Conservation (phyloP, 2,113 vertebrate species). For the Melanerpes formicivorus region DNA sequence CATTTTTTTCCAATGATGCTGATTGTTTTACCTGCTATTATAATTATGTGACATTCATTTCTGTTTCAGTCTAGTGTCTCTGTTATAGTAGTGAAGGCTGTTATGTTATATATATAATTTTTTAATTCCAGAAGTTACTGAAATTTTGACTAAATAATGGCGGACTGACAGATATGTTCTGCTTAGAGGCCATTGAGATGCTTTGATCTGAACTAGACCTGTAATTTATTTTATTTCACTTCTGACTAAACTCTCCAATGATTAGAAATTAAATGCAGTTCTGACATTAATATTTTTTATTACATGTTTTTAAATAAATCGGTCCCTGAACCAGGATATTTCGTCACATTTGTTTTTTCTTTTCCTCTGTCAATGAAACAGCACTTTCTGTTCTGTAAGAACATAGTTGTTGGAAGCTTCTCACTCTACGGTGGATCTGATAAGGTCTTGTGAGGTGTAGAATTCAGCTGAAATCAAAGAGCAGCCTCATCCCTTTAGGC, state of each 20-base stretch:
- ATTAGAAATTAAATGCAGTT: not conserved
- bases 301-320: no score
- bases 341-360: not conserved
- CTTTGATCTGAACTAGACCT: not conserved
- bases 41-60: not conserved
- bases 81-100: not conserved
- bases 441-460: not conserved
- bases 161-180: not conserved
- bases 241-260: not conserved
- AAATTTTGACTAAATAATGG: not conserved
- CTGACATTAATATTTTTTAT: not conserved
- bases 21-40: not conserved
- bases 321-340: not conserved
- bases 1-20: conserved; percentile 11
- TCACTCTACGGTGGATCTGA: not conserved
- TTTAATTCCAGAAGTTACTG: not conserved
- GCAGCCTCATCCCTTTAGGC: not conserved
- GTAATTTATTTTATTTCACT: not conserved
- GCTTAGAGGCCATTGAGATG: not conserved
- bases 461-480: not conserved
- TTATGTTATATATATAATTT: not conserved
- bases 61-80: not conserved
- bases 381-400: not conserved
- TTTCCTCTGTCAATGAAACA: not conserved
- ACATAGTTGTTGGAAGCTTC: not conserved